These are phyloP conservation scores for Proterorhinus semilunaris DNA, from an alignment of 2,113 vertebrate species.

Conservation along the genomic window DNA sequence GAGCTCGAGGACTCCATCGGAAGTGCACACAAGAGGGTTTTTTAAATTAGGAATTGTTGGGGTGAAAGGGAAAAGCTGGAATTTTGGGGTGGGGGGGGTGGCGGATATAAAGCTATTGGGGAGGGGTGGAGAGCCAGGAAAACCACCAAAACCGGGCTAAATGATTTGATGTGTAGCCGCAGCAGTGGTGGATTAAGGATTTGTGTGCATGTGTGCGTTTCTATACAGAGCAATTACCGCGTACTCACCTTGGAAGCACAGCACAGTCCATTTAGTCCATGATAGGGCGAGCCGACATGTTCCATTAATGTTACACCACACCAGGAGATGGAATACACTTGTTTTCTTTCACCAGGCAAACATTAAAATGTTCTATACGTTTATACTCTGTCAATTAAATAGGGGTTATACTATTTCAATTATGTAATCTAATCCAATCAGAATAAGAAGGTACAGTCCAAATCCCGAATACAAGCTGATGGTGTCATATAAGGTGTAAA, in stretches of 20 bases:
- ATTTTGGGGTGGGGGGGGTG: constrained; percentile 40
- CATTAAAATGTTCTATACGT: background rate
- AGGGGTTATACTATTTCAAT: background rate
- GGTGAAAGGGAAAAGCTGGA: constrained; percentile 53
- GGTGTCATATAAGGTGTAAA: too few species aligned
- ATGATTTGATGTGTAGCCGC: constrained; percentile 32
- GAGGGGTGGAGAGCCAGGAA: constrained; percentile 29
- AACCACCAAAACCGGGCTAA: constrained; percentile 42
- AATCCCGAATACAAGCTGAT: too few species aligned
- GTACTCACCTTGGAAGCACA: constrained; percentile 26
- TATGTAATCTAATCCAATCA: too few species aligned
- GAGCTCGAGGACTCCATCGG: constrained; percentile 52
- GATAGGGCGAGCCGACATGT: constrained; percentile 40
- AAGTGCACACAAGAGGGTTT: constrained; percentile 52
- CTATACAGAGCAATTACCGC: constrained; percentile 34
- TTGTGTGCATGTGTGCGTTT: constrained; percentile 14
- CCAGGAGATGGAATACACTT: constrained; percentile 31
- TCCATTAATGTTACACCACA: constrained; percentile 39
- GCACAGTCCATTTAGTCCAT: constrained; percentile 47
- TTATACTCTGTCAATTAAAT: background rate
- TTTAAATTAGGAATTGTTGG: constrained; percentile 61
- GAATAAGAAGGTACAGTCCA: too few species aligned
- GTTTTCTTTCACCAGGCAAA: background rate
- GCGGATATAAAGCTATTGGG: constrained; percentile 45
- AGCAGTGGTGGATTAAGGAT: constrained; percentile 17